Evolutionary conservation across 2,888 invertebrate species (phyloP).

Genomic region (Cantharis rustica): DNA sequence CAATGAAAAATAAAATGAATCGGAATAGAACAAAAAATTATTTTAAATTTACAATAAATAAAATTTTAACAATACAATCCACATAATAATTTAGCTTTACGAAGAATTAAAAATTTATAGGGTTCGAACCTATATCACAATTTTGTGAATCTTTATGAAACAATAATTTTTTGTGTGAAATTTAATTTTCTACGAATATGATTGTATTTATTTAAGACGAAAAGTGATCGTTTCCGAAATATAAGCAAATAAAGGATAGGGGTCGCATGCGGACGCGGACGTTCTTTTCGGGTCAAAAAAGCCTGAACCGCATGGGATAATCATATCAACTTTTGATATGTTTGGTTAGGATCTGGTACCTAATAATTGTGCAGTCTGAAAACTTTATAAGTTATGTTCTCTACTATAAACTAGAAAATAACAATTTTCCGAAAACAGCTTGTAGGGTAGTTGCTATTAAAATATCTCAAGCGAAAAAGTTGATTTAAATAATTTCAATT

Average conservation of each 20-base stretch:
- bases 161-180: neutral
- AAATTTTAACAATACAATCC: neutral
- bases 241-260: neutral
- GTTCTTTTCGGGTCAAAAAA: neutral
- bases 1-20: neutral
- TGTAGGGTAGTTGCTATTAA: neutral
- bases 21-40: neutral
- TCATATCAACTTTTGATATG: neutral
- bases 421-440: neutral
- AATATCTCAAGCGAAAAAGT: neutral
- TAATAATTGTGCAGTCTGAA: neutral
- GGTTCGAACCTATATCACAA: neutral
- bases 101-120: neutral
- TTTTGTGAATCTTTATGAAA: neutral
- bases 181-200: neutral
- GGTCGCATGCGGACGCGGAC: neutral
- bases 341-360: neutral
- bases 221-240: neutral
- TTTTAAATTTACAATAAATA: neutral
- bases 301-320: neutral
- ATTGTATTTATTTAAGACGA: neutral
- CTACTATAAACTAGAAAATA: neutral
- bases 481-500: neutral
- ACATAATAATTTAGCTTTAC: neutral
- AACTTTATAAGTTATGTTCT: neutral